phyloP scores from a whole-genome alignment of 2,797 vertebrate species.

The Tapera naevia region DNA sequence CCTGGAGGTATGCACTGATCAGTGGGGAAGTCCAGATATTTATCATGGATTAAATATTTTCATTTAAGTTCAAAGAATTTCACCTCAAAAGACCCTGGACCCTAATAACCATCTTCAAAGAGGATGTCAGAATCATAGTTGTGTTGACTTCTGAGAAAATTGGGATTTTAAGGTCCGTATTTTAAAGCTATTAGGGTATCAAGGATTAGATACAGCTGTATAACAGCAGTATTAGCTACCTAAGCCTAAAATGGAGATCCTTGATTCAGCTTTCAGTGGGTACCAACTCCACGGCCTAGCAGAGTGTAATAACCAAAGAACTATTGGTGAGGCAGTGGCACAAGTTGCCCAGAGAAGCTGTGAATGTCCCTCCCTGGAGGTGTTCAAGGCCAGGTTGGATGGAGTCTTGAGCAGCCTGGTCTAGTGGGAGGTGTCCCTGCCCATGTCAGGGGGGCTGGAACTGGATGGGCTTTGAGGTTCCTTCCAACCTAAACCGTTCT shows the following conservation, averaged over 20 bases:
- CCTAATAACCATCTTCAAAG: neutral
- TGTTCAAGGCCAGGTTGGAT: too few species aligned
- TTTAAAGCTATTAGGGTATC: neutral
- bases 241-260: neutral
- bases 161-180: neutral
- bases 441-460: too few species aligned
- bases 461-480: too few species aligned
- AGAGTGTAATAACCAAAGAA: neutral
- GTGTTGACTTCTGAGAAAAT: neutral
- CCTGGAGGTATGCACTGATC: neutral
- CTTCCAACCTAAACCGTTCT: too few species aligned
- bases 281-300: neutral
- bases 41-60: neutral
- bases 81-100: neutral
- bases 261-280: neutral
- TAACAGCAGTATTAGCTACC: neutral
- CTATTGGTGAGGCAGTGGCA: too few species aligned
- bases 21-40: constrained; percentile 21
- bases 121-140: neutral
- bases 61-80: neutral
- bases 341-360: too few species aligned
- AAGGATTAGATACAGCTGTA: neutral
- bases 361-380: too few species aligned
- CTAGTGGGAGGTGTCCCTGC: too few species aligned
- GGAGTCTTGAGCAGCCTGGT: too few species aligned